A percentile compares a stretch with the other conserved stretches of the same genome.
phyloP scores from a whole-genome alignment of 2,888 invertebrate species.

The Papilio gigon region DNA sequence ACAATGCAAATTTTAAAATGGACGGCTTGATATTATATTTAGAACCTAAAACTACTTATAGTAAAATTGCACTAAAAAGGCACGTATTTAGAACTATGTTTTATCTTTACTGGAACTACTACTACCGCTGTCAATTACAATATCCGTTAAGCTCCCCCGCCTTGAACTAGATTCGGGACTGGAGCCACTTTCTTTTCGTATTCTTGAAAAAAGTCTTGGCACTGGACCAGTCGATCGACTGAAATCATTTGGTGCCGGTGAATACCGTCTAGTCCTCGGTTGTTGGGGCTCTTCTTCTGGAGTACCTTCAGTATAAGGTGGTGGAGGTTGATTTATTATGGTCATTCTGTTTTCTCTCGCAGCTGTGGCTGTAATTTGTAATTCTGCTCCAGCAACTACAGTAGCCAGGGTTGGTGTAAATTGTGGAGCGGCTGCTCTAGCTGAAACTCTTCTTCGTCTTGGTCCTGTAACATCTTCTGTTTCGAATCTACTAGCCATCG shows the following conservation, averaged over 20 bases:
- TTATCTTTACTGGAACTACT: slow-evolving; percentile 61
- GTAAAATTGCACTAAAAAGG: slow-evolving; percentile 63
- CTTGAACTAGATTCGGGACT: slow-evolving; percentile 63
- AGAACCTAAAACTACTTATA: slow-evolving; percentile 56
- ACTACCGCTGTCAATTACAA: slow-evolving; percentile 74
- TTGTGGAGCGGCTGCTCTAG: slow-evolving; percentile 69
- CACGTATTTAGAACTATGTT: slow-evolving; percentile 63
- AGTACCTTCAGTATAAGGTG: slow-evolving; percentile 69
- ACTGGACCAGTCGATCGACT: slow-evolving; percentile 70
- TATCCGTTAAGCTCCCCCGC: slow-evolving; percentile 75
- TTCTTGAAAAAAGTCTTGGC: slow-evolving; percentile 72
- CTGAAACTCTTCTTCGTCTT: slow-evolving; percentile 71
- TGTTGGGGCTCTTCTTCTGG: slow-evolving; percentile 58
- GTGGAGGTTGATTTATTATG: slow-evolving; percentile 75
- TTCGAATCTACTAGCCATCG: slow-evolving; percentile 56
- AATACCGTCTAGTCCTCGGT: slow-evolving; percentile 69
- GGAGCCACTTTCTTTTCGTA: slow-evolving; percentile 68
- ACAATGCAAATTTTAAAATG: slow-evolving; percentile 33
- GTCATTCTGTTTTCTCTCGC: slow-evolving; percentile 75
- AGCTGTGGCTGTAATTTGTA: slow-evolving; percentile 72
- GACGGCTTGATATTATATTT: slow-evolving; percentile 44
- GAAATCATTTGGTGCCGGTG: slow-evolving; percentile 70
- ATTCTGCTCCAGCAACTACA: slow-evolving; percentile 74
- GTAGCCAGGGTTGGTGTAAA: slow-evolving; percentile 77
- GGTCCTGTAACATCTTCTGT: slow-evolving; percentile 64